phyloP scores from a whole-genome alignment of 2,888 invertebrate genomes.

The Lamellibrachia satsuma region DNA sequence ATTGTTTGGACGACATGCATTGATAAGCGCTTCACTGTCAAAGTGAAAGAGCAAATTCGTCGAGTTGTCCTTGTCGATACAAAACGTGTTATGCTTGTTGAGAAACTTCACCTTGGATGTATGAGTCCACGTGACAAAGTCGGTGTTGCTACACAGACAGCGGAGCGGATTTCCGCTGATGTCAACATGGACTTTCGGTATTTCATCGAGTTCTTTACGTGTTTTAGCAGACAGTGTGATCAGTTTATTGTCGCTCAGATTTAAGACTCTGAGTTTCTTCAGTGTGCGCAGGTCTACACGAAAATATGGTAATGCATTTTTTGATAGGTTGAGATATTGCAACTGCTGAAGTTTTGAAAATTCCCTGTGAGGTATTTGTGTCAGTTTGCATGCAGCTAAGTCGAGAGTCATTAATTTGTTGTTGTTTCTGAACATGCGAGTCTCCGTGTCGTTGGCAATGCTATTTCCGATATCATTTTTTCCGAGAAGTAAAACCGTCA shows the following conservation, averaged over 20 bases:
- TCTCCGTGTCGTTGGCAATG: not conserved
- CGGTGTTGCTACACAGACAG: not conserved
- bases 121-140: not conserved
- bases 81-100: not conserved
- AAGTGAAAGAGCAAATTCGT: not conserved
- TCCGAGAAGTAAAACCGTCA: not conserved
- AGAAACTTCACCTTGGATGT: not conserved
- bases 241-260: not conserved
- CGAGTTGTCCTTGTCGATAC: not conserved
- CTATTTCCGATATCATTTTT: not conserved
- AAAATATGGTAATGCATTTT: not conserved
- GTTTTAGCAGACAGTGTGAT: not conserved
- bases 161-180: not conserved
- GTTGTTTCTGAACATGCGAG: not conserved
- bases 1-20: not conserved
- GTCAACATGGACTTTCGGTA: not conserved
- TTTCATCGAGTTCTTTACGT: not conserved
- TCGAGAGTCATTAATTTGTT: not conserved
- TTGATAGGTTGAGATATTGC: not conserved
- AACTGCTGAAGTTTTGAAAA: not conserved
- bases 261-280: not conserved
- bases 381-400: not conserved
- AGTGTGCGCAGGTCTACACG: not conserved
- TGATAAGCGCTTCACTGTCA: not conserved
- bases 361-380: not conserved